These are phyloP conservation scores for Salmo trutta DNA, from an alignment of 2,797 vertebrate genomes.

Conservation along the genomic window DNA sequence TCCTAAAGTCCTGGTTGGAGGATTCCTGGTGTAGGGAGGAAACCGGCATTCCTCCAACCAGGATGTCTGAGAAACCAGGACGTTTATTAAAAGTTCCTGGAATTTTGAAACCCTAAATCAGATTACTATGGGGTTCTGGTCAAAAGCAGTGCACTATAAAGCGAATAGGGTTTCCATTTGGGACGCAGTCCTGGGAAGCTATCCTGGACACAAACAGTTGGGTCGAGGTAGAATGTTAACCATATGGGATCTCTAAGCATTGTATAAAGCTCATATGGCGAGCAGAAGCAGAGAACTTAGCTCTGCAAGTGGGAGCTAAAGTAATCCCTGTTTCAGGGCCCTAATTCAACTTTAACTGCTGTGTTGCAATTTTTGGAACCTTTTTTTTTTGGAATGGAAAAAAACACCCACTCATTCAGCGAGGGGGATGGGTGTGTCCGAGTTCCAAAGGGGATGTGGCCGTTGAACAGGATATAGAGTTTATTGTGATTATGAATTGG, in stretches of 20 bases:
- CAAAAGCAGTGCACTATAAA: not conserved
- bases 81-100: no score
- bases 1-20: no score
- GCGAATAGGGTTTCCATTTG: not conserved
- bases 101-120: not conserved
- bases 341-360: conserved; percentile 21
- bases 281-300: not conserved
- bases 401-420: conserved; percentile 6
- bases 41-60: no score
- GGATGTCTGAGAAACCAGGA: no score
- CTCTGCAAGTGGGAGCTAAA: not conserved
- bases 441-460: conserved; percentile 14
- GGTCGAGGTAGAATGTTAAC: conserved; percentile 12
- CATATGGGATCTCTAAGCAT: conserved; percentile 19
- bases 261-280: not conserved
- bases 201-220: conserved; percentile 13
- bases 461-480: conserved; percentile 31
- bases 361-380: conserved; percentile 17
- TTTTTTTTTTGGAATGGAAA: not conserved
- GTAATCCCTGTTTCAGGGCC: not conserved
- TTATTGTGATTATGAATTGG: conserved; percentile 33
- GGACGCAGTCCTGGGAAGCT: not conserved
- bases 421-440: not conserved
- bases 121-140: not conserved
- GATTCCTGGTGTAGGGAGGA: no score